Conservation (phyloP, 2,888 invertebrate genomes). For the Exephanes ischioxanthus region DNA sequence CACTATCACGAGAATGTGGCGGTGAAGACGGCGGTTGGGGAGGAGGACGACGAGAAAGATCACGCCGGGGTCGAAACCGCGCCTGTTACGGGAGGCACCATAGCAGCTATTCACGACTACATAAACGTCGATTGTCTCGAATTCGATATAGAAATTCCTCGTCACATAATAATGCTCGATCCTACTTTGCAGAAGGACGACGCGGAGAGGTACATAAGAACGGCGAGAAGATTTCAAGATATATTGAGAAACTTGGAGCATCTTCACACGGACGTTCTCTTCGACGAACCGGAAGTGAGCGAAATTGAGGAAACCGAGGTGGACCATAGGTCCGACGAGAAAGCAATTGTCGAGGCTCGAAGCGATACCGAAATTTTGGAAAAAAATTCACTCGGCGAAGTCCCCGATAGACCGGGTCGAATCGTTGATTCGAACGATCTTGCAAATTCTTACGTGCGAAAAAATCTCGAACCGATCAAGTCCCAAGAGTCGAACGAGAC, state of each 20-base stretch:
- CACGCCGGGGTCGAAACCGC: constrained; percentile 80
- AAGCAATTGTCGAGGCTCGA: neutral
- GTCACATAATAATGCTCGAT: constrained; percentile 87
- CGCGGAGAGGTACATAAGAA: constrained; percentile 83
- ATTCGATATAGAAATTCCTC: constrained; percentile 86
- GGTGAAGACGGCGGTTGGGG: constrained; percentile 61
- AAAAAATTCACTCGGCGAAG: neutral
- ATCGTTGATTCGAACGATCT: constrained; percentile 21
- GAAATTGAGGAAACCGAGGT: neutral
- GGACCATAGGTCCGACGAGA: constrained; percentile 38
- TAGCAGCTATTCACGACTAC: constrained; percentile 86
- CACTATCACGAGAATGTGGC: constrained; percentile 70
- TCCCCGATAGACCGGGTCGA: neutral
- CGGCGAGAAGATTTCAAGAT: constrained; percentile 83
- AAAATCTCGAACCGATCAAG: constrained; percentile 10
- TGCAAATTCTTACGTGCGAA: constrained; percentile 7
- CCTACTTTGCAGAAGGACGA: constrained; percentile 85
- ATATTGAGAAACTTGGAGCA: constrained; percentile 78
- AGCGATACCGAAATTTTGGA: neutral
- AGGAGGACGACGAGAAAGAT: constrained; percentile 24
- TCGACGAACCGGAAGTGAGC: constrained; percentile 38
- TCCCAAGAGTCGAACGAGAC: constrained; percentile 22
- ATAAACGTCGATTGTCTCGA: constrained; percentile 78
- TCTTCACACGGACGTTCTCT: constrained; percentile 47
- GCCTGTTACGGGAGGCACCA: constrained; percentile 85